Conservation (phyloP, 2,113 vertebrate species). For the Helogale parvula region DNA sequence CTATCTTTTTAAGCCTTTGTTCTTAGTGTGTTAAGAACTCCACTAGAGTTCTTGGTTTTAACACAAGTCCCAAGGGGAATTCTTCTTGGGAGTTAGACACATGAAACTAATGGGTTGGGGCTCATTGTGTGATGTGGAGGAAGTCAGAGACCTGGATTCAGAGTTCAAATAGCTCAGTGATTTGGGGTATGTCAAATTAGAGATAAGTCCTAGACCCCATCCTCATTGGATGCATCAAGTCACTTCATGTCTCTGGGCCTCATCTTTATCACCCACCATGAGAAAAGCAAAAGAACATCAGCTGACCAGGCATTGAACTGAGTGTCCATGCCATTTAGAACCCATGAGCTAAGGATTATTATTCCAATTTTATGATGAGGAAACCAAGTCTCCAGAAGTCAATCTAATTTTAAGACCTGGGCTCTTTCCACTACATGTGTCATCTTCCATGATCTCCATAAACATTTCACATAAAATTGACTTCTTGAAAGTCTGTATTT, state of each 20-base stretch:
- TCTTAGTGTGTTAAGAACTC: neutral
- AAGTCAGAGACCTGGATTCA: neutral
- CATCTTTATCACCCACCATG: neutral
- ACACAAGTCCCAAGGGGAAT: neutral
- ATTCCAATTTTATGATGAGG: neutral
- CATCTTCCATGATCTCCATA: slow-evolving; percentile 11
- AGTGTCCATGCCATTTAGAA: neutral
- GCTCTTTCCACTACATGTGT: neutral
- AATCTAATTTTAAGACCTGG: neutral
- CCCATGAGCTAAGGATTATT: neutral
- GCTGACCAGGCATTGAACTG: neutral
- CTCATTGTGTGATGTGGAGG: neutral
- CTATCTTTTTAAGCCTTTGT: slow-evolving; percentile 48
- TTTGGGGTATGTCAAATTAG: neutral
- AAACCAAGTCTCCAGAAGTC: neutral
- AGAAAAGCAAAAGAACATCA: neutral
- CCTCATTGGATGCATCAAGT: neutral
- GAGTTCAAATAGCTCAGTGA: neutral
- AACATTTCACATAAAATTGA: slow-evolving; percentile 30
- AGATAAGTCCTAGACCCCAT: neutral
- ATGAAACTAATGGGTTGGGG: neutral
- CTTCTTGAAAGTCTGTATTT: neutral
- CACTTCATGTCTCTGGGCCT: neutral
- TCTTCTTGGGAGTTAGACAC: neutral
- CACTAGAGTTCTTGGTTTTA: neutral